Evolutionary conservation across 2,888 invertebrate genomes (phyloP).

Genomic region (Argyresthia goedartella): DNA sequence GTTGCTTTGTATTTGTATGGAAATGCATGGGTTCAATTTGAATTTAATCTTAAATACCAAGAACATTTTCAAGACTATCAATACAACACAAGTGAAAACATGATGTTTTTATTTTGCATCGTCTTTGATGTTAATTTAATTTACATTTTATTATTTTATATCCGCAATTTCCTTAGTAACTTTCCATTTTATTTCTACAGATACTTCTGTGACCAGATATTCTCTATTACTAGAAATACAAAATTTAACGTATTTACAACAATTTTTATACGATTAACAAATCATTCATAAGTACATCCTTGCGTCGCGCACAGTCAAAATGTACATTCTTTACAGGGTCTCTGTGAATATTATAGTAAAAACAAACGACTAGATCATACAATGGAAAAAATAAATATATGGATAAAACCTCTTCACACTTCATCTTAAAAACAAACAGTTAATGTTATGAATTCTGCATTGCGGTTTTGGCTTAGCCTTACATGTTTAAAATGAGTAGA

Average conservation of each 20-base stretch:
- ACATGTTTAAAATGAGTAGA: background rate
- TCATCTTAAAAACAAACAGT: constrained; percentile 16
- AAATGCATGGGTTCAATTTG: constrained; percentile 49
- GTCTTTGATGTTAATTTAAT: background rate
- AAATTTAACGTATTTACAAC: constrained; percentile 72
- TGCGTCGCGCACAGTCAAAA: constrained; percentile 57
- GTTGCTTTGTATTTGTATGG: constrained; percentile 60
- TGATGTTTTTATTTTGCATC: background rate
- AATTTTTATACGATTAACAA: constrained; percentile 57
- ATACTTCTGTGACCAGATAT: constrained; percentile 54
- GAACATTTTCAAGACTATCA: background rate
- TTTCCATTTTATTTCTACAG: constrained; percentile 41
- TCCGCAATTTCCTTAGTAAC: constrained; percentile 28
- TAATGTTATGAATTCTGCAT: background rate
- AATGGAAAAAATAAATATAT: constrained; percentile 39
- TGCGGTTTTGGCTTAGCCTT: background rate
- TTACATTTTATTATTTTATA: constrained; percentile 1
- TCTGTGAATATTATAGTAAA: constrained; percentile 11
- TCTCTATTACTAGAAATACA: constrained; percentile 67
- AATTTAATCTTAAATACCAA: background rate
- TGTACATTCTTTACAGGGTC: constrained; percentile 54
- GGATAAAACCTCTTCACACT: constrained; percentile 15
- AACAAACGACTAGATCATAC: constrained; percentile 53
- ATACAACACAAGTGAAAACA: background rate
- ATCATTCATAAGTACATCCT: constrained; percentile 66